phyloP scores from a whole-genome alignment of 2,797 vertebrate species.

The Anabas testudineus region DNA sequence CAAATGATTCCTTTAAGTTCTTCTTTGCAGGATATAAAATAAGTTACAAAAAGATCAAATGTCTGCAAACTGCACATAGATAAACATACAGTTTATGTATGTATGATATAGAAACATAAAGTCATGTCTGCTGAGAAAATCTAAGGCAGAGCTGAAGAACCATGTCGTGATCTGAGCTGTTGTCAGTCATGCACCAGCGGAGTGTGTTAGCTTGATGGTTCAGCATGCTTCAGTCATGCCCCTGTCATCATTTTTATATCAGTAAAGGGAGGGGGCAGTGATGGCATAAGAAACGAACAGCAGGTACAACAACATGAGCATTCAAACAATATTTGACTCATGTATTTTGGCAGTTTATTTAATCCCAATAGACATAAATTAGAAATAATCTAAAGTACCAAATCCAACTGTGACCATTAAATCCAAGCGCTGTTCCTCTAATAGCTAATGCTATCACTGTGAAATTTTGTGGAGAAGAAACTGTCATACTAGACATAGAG shows the following conservation, averaged over 20 bases:
- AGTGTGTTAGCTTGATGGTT: slow-evolving; percentile 60
- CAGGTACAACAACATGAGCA: background rate
- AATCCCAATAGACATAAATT: background rate
- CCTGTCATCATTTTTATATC: slow-evolving; percentile 11
- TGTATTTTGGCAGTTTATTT: background rate
- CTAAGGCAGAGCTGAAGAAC: slow-evolving; percentile 6
- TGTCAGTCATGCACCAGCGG: slow-evolving; percentile 62
- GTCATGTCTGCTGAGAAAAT: background rate
- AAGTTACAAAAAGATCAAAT: too few species aligned
- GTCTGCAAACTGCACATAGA: too few species aligned
- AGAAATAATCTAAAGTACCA: background rate
- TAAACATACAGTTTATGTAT: too few species aligned
- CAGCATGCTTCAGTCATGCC: slow-evolving; percentile 77
- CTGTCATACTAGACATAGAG: too few species aligned
- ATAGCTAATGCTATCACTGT: too few species aligned
- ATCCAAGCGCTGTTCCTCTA: slow-evolving; percentile 18
- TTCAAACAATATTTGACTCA: background rate
- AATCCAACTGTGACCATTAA: background rate
- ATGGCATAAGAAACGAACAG: slow-evolving; percentile 48
- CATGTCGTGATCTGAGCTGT: slow-evolving; percentile 17
- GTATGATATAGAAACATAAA: background rate
- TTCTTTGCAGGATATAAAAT: too few species aligned
- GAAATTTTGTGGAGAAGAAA: too few species aligned
- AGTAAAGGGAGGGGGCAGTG: slow-evolving; percentile 18
- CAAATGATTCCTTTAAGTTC: too few species aligned